Evolutionary conservation across 1,140 invertebrate genomes (phyloP), one percentile per base, ranked within the genome.

Genomic region (Rhyacophila brunnea): DNA sequence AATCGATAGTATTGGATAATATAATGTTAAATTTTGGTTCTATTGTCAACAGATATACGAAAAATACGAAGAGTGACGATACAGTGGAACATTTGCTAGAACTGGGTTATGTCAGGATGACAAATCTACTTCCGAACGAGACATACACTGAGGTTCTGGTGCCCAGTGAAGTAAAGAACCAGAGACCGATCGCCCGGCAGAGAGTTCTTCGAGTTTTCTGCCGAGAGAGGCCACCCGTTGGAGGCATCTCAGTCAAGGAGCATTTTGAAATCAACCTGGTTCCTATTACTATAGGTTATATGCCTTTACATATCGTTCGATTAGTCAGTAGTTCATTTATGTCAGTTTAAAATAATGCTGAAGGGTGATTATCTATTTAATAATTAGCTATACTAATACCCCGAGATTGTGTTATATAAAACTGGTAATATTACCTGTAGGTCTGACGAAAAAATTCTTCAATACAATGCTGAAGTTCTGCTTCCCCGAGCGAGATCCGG

Each of bases 381-480:
- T n/a, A n/a, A n/a, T n/a, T n/a, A n/a, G n/a, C n/a, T n/a, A n/a
- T n/a, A n/a, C n/a, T n/a, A n/a, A n/a, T n/a, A n/a, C n/a, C n/a
- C n/a, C n/a, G n/a, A n/a, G n/a, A n/a, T n/a, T n/a, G n/a, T n/a
- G n/a, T n/a, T n/a, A n/a, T n/a, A n/a, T n/a, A n/a, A n/a, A n/a
- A n/a, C n/a, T n/a, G n/a, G n/a, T n/a, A n/a, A n/a, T n/a, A n/a
- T n/a, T n/a, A n/a, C 42, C 79, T 80, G 44, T 70, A 91, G 86
- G 86, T 48, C 78, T 99, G 28, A 99, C 96, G 0, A 95, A 96
- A 74, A 94, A 96, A 71, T 98, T 99, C 74, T 99, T 95, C 78
- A 93, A 92, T 70, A 97, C 92, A 9, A 96, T 99, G 90, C 83
- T 99, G 66, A 93, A 91, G 71, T 99, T 98, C 73, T 99, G 96